These are phyloP conservation scores for Peromyscus eremicus DNA, from an alignment of 2,797 vertebrate genomes.

Conservation along the genomic window DNA sequence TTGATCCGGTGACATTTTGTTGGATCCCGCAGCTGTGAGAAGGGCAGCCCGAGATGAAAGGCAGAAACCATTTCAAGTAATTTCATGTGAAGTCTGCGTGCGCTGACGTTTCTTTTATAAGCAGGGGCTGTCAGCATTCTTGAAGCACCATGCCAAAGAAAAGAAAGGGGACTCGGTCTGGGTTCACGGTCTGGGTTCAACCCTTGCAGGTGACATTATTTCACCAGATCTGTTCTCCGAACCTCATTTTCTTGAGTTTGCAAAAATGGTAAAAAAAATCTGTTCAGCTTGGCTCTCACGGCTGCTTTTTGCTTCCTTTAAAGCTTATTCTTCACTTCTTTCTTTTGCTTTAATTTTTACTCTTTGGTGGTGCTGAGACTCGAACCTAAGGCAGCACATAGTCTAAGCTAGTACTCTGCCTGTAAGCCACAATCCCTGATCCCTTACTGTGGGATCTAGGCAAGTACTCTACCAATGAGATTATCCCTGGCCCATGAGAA, in stretches of 20 bases:
- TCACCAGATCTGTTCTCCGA: neutral
- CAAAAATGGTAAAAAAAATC: neutral
- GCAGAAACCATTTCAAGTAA: slow-evolving; percentile 35
- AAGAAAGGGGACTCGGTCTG: neutral
- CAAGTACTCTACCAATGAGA: neutral
- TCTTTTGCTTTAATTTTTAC: neutral
- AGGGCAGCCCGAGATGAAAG: slow-evolving; percentile 53
- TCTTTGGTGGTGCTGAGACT: neutral
- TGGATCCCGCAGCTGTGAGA: neutral
- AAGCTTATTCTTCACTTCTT: neutral
- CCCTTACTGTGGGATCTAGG: neutral
- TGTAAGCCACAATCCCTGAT: neutral
- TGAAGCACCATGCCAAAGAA: neutral
- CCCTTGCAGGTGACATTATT: neutral
- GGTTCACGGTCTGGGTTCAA: neutral
- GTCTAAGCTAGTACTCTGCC: neutral
- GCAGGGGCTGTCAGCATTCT: neutral
- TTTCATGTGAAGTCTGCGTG: slow-evolving; percentile 29
- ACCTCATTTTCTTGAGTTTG: neutral
- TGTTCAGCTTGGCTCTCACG: neutral
- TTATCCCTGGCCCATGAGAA: neutral
- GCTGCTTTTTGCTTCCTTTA: neutral
- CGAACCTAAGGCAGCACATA: neutral
- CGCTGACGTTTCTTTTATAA: slow-evolving; percentile 37
- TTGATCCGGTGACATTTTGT: slow-evolving; percentile 22